phyloP scores from a whole-genome alignment of 2,888 invertebrate species.

The Cephonodes hylas region DNA sequence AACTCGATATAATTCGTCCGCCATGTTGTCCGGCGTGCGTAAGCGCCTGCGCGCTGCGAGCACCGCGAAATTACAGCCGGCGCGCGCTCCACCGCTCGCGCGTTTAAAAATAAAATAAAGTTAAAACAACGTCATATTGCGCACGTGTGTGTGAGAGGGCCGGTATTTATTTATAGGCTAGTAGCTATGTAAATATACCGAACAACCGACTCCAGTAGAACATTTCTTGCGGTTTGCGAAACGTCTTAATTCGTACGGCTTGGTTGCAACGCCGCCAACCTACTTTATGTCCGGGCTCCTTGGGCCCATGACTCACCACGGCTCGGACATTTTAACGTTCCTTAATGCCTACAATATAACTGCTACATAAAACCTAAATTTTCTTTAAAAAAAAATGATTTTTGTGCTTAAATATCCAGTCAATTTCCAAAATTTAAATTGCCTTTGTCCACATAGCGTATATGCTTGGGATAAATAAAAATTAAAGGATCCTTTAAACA shows the following conservation, averaged over 20 bases:
- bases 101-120: slow-evolving; percentile 81
- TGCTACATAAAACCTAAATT: background rate
- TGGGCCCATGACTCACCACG: slow-evolving; percentile 12
- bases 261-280: slow-evolving; percentile 38
- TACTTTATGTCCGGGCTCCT: slow-evolving; percentile 32
- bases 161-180: slow-evolving; percentile 80
- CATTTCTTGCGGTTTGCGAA: slow-evolving; percentile 73
- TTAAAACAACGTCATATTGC: slow-evolving; percentile 79
- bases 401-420: too few species aligned
- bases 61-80: slow-evolving; percentile 79
- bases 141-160: slow-evolving; percentile 75
- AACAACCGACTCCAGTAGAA: slow-evolving; percentile 60
- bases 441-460: too few species aligned
- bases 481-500: too few species aligned
- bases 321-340: slow-evolving; percentile 1
- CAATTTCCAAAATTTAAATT: too few species aligned
- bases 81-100: slow-evolving; percentile 66
- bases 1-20: slow-evolving; percentile 56
- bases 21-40: slow-evolving; percentile 75
- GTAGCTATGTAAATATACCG: slow-evolving; percentile 78
- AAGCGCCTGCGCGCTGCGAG: slow-evolving; percentile 77
- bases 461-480: too few species aligned
- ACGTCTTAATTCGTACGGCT: slow-evolving; percentile 71
- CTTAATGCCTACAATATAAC: slow-evolving; percentile 2
- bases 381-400: too few species aligned